Evolutionary conservation across 2,797 vertebrate species (phyloP).

Genomic region (Apogon talboti): DNA sequence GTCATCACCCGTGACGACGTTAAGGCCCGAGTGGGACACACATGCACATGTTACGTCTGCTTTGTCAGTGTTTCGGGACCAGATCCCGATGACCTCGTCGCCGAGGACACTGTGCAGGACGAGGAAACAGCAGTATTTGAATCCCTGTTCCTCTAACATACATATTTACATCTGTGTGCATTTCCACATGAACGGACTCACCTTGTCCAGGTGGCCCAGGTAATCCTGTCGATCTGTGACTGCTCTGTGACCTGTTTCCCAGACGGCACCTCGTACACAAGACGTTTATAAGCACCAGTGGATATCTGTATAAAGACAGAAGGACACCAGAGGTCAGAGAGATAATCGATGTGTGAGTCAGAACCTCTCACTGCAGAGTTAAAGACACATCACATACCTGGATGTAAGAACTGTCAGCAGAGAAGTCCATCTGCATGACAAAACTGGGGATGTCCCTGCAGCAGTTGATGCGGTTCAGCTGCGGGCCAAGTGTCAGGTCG

Average conservation of each 20-base stretch:
- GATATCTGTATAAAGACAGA: slow-evolving; percentile 86
- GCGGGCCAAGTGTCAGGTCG: slow-evolving; percentile 92
- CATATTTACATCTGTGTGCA: background rate
- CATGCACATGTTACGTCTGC: slow-evolving; percentile 97
- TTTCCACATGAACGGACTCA: slow-evolving; percentile 61
- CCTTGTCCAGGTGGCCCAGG: slow-evolving; percentile 99
- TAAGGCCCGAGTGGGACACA: slow-evolving; percentile 98
- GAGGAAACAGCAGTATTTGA: background rate
- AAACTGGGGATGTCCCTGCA: slow-evolving; percentile 97
- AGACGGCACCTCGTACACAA: slow-evolving; percentile 98
- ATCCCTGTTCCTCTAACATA: background rate
- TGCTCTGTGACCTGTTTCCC: slow-evolving; percentile 95
- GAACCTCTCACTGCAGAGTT: background rate
- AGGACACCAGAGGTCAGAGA: slow-evolving; percentile 12
- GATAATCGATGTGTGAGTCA: background rate
- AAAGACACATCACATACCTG: slow-evolving; percentile 70
- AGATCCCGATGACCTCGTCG: slow-evolving; percentile 96
- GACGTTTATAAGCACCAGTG: slow-evolving; percentile 96
- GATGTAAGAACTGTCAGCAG: slow-evolving; percentile 88
- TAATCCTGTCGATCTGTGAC: slow-evolving; percentile 93
- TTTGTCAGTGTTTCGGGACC: slow-evolving; percentile 96
- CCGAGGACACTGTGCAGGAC: slow-evolving; percentile 89
- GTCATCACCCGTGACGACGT: slow-evolving; percentile 96
- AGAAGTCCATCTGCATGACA: slow-evolving; percentile 97
- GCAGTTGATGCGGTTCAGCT: slow-evolving; percentile 94